Evolutionary conservation across 2,797 vertebrate genomes (phyloP).

Genomic region (Siniperca scherzeri): DNA sequence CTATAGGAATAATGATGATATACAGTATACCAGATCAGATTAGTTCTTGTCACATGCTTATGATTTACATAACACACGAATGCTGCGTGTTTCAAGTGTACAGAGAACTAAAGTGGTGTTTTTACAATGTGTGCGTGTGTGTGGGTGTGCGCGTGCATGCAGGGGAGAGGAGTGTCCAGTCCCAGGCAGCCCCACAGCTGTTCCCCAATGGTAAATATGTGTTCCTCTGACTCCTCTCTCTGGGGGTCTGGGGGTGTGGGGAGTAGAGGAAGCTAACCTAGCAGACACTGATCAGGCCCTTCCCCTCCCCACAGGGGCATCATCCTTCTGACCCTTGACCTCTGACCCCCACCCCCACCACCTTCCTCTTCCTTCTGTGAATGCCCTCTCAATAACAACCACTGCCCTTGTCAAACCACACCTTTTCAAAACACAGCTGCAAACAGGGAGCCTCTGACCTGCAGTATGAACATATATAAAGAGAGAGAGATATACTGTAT

Average conservation of each 20-base stretch:
- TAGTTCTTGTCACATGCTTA: constrained; percentile 42
- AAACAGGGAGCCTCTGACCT: constrained; percentile 45
- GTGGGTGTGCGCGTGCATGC: constrained; percentile 88
- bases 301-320: constrained; percentile 72
- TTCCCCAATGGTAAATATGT: constrained; percentile 99
- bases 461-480: constrained; percentile 31
- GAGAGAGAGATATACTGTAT: background rate
- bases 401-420: constrained; percentile 68
- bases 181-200: constrained; percentile 94
- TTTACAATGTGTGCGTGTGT: constrained; percentile 82
- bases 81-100: constrained; percentile 71
- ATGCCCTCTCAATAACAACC: constrained; percentile 83
- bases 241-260: constrained; percentile 81
- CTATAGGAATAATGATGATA: constrained; percentile 15
- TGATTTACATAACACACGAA: constrained; percentile 49
- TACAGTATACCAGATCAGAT: constrained; percentile 4
- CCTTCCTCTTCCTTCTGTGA: constrained; percentile 80
- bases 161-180: constrained; percentile 98
- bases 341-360: constrained; percentile 57
- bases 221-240: constrained; percentile 88
- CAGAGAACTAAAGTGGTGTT: constrained; percentile 84
- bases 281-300: constrained; percentile 70
- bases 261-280: constrained; percentile 79
- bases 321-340: constrained; percentile 77
- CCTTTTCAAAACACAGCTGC: constrained; percentile 81